Percentiles rank a stretch among this genome's conserved stretches.
phyloP scores from a whole-genome alignment of 37 sponge, comb jelly and placozoan genomes.

The Agelas oroides region DNA sequence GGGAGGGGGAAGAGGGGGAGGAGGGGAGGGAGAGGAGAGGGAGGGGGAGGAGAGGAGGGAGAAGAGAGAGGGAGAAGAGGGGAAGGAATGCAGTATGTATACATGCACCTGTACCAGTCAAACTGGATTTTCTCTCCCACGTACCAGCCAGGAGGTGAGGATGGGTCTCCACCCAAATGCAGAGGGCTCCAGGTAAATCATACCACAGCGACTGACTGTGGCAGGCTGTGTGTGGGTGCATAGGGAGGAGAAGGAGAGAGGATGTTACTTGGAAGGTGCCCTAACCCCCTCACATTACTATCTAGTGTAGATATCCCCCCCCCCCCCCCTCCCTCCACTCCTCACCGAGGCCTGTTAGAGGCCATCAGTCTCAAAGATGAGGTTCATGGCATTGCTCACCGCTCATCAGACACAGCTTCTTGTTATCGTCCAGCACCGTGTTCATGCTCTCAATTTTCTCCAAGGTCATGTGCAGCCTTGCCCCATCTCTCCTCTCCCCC shows the following conservation, averaged over 20 bases:
- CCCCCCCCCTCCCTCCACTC: neutral
- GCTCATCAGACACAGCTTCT: conserved; percentile 99
- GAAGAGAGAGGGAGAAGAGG: neutral
- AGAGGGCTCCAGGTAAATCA: conserved; percentile 97
- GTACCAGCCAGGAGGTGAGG: conserved; percentile 84
- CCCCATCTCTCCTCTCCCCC: conserved; percentile 98
- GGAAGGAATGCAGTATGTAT: neutral
- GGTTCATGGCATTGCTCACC: conserved; percentile 97
- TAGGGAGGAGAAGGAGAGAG: too few species aligned
- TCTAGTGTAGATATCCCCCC: too few species aligned
- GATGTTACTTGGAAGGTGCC: too few species aligned
- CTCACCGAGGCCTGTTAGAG: conserved; percentile 96
- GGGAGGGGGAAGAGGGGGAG: neutral
- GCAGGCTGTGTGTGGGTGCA: conserved; percentile 89
- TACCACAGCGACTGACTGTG: conserved; percentile 99
- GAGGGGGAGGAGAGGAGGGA: neutral
- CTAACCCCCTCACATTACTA: too few species aligned
- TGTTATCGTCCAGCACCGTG: conserved; percentile 95
- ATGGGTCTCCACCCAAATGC: conserved; percentile 95
- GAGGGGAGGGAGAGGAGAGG: neutral
- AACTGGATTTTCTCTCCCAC: conserved; percentile 45
- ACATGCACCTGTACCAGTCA: conserved; percentile 74
- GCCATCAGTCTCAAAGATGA: conserved; percentile 97
- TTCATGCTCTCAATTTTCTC: conserved; percentile 89
- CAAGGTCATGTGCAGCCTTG: conserved; percentile 87